Base-by-base conservation (phyloP, 30 jellyfish, hydroid and myxozoan species). In the Sanderia malayensis region DNA sequence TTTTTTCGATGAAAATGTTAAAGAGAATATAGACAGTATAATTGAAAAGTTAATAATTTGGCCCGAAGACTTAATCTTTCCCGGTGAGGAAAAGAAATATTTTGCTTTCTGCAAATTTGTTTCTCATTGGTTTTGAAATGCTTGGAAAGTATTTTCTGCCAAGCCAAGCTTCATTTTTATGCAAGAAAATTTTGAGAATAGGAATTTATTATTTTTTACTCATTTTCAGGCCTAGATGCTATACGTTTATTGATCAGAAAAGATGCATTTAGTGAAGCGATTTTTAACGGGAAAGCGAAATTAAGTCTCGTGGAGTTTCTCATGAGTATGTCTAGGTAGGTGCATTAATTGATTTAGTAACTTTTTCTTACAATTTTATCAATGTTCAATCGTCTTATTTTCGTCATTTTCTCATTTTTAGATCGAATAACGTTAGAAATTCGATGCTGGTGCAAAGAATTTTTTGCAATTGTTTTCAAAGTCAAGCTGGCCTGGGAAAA, bases 1-100 rank as follows among this genome's bases (percentile, higher is more conserved):
- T 13, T 67, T 46, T n/a, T 26, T 25, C 8, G 67, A 75, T 30
- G 80, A 46, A 25, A 64, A 67, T 1, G 34, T 26, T 9, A 44
- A 31, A 31, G 78, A 37, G 0, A 21, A 11, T 4, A 23, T 79
- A 19, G 33, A 41, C 2, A 29, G 46, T 26, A 46, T 70, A 2
- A 27, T 87, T 31, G 78, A 71, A 31, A 87, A 74, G 53, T 47
- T 87, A 24, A 31, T 70, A 22, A 53, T 30, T 26, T 87, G 96
- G 96, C 96, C 96, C 1, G 74, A 28, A 1, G 91, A 87, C 13
- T 30, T 37, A 3, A 66, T 79, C 0, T 58, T 87, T 13, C 96
- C 96, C 23, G 94, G 96, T 87, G 62, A 30, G 60, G 15, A 37
- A n/a, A n/a, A n/a, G n/a, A n/a, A n/a, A n/a, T n/a, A n/a, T n/a